Evolutionary conservation across 2,888 invertebrate genomes (phyloP).

Genomic region (Rosalia funebris): DNA sequence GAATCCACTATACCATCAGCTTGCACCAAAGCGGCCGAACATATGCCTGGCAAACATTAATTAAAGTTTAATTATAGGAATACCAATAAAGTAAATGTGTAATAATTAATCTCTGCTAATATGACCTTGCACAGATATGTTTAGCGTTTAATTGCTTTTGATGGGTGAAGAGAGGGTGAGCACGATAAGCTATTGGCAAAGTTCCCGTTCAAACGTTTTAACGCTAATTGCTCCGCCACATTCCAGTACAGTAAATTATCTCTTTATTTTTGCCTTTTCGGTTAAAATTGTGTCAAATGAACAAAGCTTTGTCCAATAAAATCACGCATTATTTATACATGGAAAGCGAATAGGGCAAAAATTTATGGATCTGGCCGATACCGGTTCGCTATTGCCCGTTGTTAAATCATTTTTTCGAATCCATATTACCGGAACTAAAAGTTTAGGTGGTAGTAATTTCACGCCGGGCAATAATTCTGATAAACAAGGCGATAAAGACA

Average conservation of each 20-base stretch:
- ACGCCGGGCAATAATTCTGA: background rate
- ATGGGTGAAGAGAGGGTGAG: constrained; percentile 28
- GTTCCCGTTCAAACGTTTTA: constrained; percentile 28
- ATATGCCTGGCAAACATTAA: constrained; percentile 35
- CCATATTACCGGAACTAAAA: background rate
- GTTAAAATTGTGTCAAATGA: constrained; percentile 17
- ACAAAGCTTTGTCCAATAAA: constrained; percentile 15
- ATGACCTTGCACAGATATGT: constrained; percentile 29
- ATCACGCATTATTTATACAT: constrained; percentile 12
- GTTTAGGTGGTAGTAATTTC: background rate
- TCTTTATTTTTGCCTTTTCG: constrained; percentile 26
- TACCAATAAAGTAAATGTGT: constrained; percentile 28
- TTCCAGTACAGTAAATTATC: constrained; percentile 19
- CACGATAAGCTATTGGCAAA: constrained; percentile 31
- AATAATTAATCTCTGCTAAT: constrained; percentile 30
- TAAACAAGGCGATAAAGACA: background rate
- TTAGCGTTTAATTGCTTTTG: constrained; percentile 38
- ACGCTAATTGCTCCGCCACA: constrained; percentile 28
- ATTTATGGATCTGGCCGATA: background rate
- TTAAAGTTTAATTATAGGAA: constrained; percentile 34
- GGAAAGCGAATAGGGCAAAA: background rate
- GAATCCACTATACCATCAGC: too few species aligned
- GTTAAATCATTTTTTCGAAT: background rate
- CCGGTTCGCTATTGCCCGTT: background rate
- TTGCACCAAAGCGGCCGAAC: constrained; percentile 11